These are phyloP conservation scores for Anolis sagrei DNA, from an alignment of 2,113 vertebrate genomes.

Conservation along the genomic window DNA sequence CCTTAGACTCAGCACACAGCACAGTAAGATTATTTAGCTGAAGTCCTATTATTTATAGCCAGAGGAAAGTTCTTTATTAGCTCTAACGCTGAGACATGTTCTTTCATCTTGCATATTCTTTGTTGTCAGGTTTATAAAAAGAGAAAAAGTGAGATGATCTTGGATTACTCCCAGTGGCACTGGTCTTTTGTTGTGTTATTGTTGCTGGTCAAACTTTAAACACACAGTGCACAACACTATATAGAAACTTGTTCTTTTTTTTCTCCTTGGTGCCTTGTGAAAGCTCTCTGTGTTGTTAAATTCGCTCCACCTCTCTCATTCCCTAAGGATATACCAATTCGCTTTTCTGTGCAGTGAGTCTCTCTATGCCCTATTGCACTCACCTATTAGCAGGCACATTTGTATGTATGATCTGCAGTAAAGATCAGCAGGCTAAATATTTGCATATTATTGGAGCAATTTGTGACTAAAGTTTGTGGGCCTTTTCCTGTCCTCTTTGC, in stretches of 20 bases:
- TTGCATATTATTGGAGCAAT: not conserved
- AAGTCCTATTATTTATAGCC: not conserved
- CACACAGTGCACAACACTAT: not conserved
- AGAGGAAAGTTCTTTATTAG: conserved; percentile 28
- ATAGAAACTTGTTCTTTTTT: not conserved
- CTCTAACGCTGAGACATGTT: conserved; percentile 6
- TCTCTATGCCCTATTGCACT: not conserved
- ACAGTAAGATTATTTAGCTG: conserved; percentile 18
- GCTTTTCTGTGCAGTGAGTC: not conserved
- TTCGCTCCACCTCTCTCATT: not conserved
- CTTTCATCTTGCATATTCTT: conserved; percentile 23
- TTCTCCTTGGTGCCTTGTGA: not conserved
- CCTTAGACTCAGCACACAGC: not conserved
- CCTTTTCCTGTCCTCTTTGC: not conserved
- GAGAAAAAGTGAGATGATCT: not conserved
- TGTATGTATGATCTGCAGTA: not conserved
- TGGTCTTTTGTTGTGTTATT: not conserved
- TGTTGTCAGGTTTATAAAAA: conserved; percentile 21
- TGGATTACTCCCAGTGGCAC: not conserved
- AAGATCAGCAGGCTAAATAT: not conserved
- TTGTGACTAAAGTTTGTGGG: not conserved
- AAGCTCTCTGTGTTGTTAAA: not conserved
- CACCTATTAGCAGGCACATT: conserved; percentile 4
- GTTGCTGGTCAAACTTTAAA: conserved; percentile 16
- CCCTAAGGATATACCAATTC: not conserved